Percentiles rank a stretch among this genome's conserved stretches.
Conservation (phyloP, 2,113 vertebrate species). For the Falco punctatus region DNA sequence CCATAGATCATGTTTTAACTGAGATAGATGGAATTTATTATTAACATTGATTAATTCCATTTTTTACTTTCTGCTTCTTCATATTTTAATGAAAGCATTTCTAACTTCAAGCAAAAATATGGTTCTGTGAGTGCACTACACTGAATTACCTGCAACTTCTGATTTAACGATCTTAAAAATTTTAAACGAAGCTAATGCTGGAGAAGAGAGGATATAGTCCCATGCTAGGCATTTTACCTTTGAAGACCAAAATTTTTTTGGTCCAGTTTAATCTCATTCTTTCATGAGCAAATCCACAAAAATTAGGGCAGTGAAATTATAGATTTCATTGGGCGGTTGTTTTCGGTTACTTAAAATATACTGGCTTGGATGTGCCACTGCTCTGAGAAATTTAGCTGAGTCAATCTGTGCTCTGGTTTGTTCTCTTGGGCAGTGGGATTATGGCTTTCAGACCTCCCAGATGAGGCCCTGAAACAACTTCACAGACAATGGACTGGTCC, state of each 20-base stretch:
- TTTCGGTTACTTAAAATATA: not conserved
- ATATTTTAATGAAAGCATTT: conserved; percentile 20
- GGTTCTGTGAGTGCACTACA: not conserved
- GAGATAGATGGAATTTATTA: conserved; percentile 37
- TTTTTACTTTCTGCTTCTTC: conserved; percentile 21
- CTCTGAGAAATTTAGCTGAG: not conserved
- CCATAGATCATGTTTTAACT: conserved; percentile 24
- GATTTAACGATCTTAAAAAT: not conserved
- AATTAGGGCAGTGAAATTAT: not conserved
- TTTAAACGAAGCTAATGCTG: not conserved
- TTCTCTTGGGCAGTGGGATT: not conserved
- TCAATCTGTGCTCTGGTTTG: not conserved
- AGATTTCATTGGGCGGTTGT: not conserved
- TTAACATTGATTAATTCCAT: conserved; percentile 36
- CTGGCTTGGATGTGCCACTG: not conserved
- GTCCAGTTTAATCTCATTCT: not conserved
- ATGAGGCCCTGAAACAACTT: not conserved
- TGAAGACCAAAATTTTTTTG: not conserved
- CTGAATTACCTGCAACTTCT: not conserved
- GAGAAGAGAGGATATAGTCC: not conserved
- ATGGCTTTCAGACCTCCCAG: not conserved
- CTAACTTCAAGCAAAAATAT: not conserved
- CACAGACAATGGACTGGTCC: not conserved
- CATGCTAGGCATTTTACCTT: not conserved
- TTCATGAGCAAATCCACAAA: not conserved